Percentiles rank a stretch among this genome's conserved stretches.
Conservation (phyloP, 92 coral and sea anemone genomes). For the Zoanthus sociatus region DNA sequence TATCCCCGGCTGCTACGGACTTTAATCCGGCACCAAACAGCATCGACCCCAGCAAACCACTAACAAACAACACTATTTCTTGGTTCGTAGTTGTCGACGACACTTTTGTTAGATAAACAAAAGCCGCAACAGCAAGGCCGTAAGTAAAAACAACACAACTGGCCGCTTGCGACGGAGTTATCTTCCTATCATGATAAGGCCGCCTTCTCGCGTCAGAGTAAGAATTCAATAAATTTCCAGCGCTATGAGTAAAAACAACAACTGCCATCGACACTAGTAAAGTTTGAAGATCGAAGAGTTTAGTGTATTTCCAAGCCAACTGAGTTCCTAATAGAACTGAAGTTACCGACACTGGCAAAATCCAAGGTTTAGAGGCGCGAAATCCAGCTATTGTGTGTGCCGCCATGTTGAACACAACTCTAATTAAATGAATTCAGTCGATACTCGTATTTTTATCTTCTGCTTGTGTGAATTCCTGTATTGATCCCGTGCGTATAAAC, state of each 20-base stretch:
- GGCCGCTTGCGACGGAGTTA: conserved; percentile 67
- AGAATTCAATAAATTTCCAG: conserved; percentile 88
- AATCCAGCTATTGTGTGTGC: conserved; percentile 42
- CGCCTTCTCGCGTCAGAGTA: conserved; percentile 76
- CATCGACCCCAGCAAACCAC: conserved; percentile 80
- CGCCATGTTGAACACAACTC: conserved; percentile 25
- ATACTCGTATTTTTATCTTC: neutral
- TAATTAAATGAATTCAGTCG: neutral
- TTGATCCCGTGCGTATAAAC: neutral
- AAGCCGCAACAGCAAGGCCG: conserved; percentile 67
- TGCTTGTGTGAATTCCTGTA: neutral
- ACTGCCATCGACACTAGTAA: conserved; percentile 69
- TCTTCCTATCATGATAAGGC: conserved; percentile 50
- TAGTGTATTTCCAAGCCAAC: conserved; percentile 81
- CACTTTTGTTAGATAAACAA: conserved; percentile 63
- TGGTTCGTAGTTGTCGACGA: conserved; percentile 79
- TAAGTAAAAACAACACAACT: conserved; percentile 82
- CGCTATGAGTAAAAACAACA: conserved; percentile 87
- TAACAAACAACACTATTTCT: conserved; percentile 68
- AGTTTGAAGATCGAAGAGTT: conserved; percentile 62
- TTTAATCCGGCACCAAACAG: conserved; percentile 84
- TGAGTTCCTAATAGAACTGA: conserved; percentile 84
- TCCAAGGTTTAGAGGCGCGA: conserved; percentile 85
- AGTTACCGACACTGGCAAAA: conserved; percentile 83
- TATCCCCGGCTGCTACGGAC: conserved; percentile 76